Evolutionary conservation across 1,140 invertebrate species (phyloP), one percentile per base, ranked within the genome.

Genomic region (Neodiprion virginianus): DNA sequence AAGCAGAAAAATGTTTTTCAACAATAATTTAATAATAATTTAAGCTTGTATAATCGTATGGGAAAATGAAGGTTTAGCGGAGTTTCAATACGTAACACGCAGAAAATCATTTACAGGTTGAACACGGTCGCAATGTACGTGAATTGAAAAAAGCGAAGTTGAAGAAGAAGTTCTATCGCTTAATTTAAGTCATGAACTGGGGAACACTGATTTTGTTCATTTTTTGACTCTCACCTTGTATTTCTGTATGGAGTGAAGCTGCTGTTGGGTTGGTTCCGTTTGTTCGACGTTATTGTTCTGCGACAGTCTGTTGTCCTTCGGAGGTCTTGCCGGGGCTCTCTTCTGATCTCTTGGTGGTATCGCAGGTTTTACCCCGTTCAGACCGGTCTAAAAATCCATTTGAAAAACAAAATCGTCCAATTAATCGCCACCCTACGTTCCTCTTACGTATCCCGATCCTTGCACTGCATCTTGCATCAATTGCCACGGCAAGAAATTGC

Each of bases 171-270:
- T 40, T 40, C 28, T 40, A 40, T 40, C 28, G 28, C 28, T 5
- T 40, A 3, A 40, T 40, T 40, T 2, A 40, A 40, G 28, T 40
- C 2, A 40, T 40, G 28, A 40, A 40, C 28, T 40, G 28, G 28
- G 28, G 28, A 40, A 40, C 28, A 5, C 5, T 40, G 2, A 40
- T 40, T 40, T 40, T 40, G 28, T 40, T 40, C 1, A 40, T 40
- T 40, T 40, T 61, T 17, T 12, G n/a, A 5, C 8, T 61, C 53
- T 89, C 79, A 96, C 95, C 92, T 96, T 94, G 88, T 95, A 97
- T 86, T 97, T 97, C 80, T 93, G 93, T 84, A 98, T 96, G 83
- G 95, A 95, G 80, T 97, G 94, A 82, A 97, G 89, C 86, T 98
- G 95, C 79, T 97, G 95, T 78, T 93, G 91, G 71, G 94, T 95